Evolutionary conservation across 2,113 vertebrate genomes (phyloP).

Genomic region (Neogale vison): DNA sequence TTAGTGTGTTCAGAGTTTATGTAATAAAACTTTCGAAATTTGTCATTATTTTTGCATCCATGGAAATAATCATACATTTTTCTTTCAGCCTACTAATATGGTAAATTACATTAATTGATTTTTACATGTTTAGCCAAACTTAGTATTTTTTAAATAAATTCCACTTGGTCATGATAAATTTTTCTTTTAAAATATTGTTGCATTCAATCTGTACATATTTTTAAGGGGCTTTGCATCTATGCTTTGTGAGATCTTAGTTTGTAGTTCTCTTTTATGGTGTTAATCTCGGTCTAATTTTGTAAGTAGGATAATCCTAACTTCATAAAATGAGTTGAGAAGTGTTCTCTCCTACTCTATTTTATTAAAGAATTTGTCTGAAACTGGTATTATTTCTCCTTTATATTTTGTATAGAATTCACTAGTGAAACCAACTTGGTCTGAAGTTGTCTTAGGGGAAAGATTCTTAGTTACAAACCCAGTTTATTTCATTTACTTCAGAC

Average conservation of each 20-base stretch:
- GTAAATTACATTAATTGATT: background rate
- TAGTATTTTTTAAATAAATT: background rate
- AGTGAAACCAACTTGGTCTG: background rate
- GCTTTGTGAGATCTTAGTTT: background rate
- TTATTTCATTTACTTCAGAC: background rate
- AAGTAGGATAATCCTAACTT: background rate
- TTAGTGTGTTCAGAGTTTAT: background rate
- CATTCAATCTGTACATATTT: background rate
- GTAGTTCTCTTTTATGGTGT: background rate
- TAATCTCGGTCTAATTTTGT: background rate
- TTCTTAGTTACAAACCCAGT: background rate
- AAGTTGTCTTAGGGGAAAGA: background rate
- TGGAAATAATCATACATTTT: background rate
- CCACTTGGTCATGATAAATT: background rate
- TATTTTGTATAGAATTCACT: background rate
- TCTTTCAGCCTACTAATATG: background rate
- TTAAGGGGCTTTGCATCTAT: background rate
- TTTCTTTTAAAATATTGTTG: background rate
- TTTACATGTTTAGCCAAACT: background rate
- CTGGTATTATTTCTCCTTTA: background rate
- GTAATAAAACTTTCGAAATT: background rate
- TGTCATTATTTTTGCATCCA: background rate
- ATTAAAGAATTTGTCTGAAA: background rate
- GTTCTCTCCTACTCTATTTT: background rate
- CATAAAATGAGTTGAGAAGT: background rate